Conservation (phyloP, 2,113 vertebrate genomes). For the Festucalex cinctus region DNA sequence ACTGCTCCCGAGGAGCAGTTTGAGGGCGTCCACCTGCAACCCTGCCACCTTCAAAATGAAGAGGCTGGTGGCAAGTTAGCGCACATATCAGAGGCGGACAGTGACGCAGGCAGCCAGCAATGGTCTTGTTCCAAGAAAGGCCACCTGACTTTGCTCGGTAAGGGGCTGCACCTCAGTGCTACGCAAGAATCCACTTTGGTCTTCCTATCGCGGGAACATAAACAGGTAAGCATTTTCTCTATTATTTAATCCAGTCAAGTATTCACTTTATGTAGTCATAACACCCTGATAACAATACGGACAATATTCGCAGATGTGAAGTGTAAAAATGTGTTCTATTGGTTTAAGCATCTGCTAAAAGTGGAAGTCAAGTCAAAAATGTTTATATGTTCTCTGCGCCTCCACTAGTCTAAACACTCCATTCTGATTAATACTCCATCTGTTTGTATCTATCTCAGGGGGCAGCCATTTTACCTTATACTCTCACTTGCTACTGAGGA, state of each 20-base stretch:
- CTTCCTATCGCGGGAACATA: conserved; percentile 71
- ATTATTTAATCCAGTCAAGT: neutral
- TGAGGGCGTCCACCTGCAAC: conserved; percentile 63
- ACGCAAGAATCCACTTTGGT: conserved; percentile 68
- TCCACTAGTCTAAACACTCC: too few relatives aligned
- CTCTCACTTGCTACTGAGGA: too few relatives aligned
- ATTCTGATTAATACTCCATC: too few relatives aligned
- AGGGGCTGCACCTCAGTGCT: conserved; percentile 72
- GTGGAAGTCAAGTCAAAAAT: too few relatives aligned
- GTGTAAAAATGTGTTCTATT: too few relatives aligned
- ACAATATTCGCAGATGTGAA: too few relatives aligned
- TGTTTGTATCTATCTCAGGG: too few relatives aligned
- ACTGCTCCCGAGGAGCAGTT: conserved; percentile 58
- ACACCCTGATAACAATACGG: too few relatives aligned
- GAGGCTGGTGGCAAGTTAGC: neutral
- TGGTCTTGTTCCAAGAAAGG: conserved; percentile 84
- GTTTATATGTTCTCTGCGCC: too few relatives aligned
- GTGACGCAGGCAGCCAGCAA: conserved; percentile 50
- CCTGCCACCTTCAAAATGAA: conserved; percentile 52
- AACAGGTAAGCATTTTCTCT: conserved; percentile 43
- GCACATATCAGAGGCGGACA: conserved; percentile 4
- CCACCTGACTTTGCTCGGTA: conserved; percentile 71
- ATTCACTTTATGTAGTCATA: too few relatives aligned
- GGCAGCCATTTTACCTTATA: too few relatives aligned
- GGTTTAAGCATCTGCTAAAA: too few relatives aligned